Evolutionary conservation across 1,140 invertebrate genomes (phyloP).

Genomic region (Brachionus plicatilis): DNA sequence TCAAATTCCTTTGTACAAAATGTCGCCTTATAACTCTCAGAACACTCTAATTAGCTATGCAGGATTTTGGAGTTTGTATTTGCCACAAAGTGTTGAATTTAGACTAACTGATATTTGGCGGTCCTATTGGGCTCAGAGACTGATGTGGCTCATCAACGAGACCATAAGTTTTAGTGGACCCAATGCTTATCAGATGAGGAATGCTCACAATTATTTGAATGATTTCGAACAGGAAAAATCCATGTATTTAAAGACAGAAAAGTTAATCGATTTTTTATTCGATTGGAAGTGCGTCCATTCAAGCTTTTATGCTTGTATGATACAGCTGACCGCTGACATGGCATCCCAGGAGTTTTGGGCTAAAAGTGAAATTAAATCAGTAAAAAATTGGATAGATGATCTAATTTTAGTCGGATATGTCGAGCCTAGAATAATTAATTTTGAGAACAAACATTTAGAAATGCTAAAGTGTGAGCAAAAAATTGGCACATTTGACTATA

Average conservation of each 20-base stretch:
- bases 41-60: slow-evolving; percentile 48
- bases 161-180: slow-evolving; percentile 45
- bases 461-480: neutral
- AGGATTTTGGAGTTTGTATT: slow-evolving; percentile 48
- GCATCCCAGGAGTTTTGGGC: slow-evolving; percentile 42
- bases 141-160: slow-evolving; percentile 47
- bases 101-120: slow-evolving; percentile 49
- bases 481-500: neutral
- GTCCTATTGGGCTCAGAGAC: slow-evolving; percentile 47
- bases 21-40: slow-evolving; percentile 48
- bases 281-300: slow-evolving; percentile 43
- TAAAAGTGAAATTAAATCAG: slow-evolving; percentile 41
- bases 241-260: slow-evolving; percentile 44
- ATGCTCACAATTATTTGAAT: slow-evolving; percentile 43
- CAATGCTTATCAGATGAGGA: slow-evolving; percentile 43
- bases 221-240: slow-evolving; percentile 44
- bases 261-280: slow-evolving; percentile 42
- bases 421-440: neutral
- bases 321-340: slow-evolving; percentile 42
- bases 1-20: slow-evolving; percentile 44
- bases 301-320: slow-evolving; percentile 43
- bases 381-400: slow-evolving; percentile 44
- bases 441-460: neutral
- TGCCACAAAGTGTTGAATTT: slow-evolving; percentile 46
- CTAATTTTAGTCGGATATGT: slow-evolving; percentile 42